Conservation (phyloP, 2,797 vertebrate genomes). For the Emydoidea blandingii region DNA sequence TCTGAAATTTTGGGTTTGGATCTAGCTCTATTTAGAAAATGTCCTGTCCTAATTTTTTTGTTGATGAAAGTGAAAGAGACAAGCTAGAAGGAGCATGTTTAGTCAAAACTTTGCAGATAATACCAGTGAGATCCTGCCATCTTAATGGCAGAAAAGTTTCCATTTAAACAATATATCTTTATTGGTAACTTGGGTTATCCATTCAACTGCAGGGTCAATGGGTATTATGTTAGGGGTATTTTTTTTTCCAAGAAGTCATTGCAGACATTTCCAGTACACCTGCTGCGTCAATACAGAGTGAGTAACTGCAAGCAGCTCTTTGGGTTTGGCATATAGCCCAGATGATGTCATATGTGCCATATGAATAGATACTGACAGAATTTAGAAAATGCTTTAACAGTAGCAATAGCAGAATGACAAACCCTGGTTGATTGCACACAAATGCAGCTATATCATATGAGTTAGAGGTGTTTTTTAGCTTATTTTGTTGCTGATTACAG, state of each 20-base stretch:
- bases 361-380: slow-evolving; percentile 64
- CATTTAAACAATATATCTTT: neutral
- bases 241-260: neutral
- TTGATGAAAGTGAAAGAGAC: neutral
- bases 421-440: slow-evolving; percentile 4
- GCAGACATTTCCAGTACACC: neutral
- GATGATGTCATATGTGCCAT: slow-evolving; percentile 65
- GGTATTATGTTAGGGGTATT: neutral
- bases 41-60: neutral
- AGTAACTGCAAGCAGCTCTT: slow-evolving; percentile 20
- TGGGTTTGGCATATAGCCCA: slow-evolving; percentile 52
- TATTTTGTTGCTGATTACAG: slow-evolving; percentile 25
- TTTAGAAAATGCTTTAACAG: slow-evolving; percentile 69
- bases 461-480: slow-evolving; percentile 53
- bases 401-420: slow-evolving; percentile 37
- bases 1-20: neutral
- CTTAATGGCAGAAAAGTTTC: neutral
- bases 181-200: neutral
- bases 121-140: neutral
- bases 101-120: neutral
- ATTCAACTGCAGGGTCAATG: neutral
- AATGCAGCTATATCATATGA: slow-evolving; percentile 49
- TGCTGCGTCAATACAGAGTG: slow-evolving; percentile 11
- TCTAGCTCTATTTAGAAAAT: neutral
- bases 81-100: neutral